phyloP scores from a whole-genome alignment of 2,113 vertebrate species.

The Antechinus stuartii region DNA sequence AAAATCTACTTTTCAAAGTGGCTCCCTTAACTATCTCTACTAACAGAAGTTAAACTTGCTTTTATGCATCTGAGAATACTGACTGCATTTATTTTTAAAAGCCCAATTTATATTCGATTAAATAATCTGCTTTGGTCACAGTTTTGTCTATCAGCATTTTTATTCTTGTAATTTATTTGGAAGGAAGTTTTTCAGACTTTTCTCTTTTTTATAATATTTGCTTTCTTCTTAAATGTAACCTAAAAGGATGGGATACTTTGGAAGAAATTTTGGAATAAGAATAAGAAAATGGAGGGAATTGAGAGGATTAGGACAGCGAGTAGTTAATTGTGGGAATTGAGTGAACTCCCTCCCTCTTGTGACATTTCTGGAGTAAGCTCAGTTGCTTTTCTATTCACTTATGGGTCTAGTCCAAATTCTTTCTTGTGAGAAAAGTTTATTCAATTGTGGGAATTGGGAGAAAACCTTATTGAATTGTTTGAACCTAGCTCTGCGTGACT shows the following conservation, averaged over 20 bases:
- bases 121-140: not conserved
- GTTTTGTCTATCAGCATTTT: conserved; percentile 3
- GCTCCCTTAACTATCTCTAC: not conserved
- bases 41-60: not conserved
- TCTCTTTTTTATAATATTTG: conserved; percentile 26
- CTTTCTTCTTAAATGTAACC: conserved; percentile 13
- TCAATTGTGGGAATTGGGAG: not conserved
- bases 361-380: not conserved
- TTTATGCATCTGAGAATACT: conserved; percentile 11
- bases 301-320: not conserved
- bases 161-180: conserved; percentile 40
- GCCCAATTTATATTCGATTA: not conserved
- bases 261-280: not conserved
- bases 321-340: not conserved
- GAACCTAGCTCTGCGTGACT: too few relatives aligned
- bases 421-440: not conserved
- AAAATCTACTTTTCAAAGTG: not conserved
- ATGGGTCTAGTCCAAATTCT: not conserved
- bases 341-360: not conserved
- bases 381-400: not conserved
- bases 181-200: not conserved
- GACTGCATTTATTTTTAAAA: conserved; percentile 38
- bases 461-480: not conserved
- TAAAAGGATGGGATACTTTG: not conserved
- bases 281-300: not conserved